phyloP scores from a whole-genome alignment of 2,888 invertebrate species.

The Falcaria lacertinaria region DNA sequence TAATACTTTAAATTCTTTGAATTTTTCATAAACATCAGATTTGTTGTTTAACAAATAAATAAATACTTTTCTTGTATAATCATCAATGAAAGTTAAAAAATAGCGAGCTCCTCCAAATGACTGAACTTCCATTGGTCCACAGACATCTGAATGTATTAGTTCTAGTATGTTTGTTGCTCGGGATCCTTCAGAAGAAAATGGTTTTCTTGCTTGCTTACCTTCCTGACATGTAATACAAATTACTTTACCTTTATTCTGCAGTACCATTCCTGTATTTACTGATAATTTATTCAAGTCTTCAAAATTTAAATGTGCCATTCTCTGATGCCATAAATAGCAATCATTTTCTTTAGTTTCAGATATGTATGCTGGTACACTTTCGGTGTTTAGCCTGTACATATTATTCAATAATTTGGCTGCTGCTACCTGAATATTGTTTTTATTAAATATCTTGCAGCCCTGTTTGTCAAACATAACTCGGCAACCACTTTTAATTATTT shows the following conservation, averaged over 20 bases:
- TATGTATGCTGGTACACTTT: slow-evolving; percentile 4
- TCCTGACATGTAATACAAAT: background rate
- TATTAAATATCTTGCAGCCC: slow-evolving; percentile 3
- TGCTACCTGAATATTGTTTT: slow-evolving; percentile 5
- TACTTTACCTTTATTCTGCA: background rate
- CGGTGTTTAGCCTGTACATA: slow-evolving; percentile 15
- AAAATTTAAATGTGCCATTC: slow-evolving; percentile 3
- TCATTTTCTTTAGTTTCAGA: slow-evolving; percentile 3
- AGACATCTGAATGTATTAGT: slow-evolving; percentile 13
- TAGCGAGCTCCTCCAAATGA: slow-evolving; percentile 7
- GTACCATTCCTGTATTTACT: background rate
- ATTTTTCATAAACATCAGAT: slow-evolving; percentile 5
- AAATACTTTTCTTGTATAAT: slow-evolving; percentile 8
- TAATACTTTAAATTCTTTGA: slow-evolving; percentile 6
- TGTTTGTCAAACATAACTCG: slow-evolving; percentile 1
- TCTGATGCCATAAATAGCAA: slow-evolving; percentile 5
- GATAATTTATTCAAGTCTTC: slow-evolving; percentile 3
- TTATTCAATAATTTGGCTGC: slow-evolving; percentile 11
- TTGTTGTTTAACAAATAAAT: slow-evolving; percentile 8
- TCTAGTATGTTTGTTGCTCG: background rate
- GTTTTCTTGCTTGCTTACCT: background rate
- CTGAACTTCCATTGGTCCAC: slow-evolving; percentile 4
- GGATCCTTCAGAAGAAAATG: background rate
- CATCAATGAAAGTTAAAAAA: slow-evolving; percentile 13
- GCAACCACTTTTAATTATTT: slow-evolving; percentile 12